phyloP scores from a whole-genome alignment of 2,797 vertebrate genomes.

The Poecilia gillii region DNA sequence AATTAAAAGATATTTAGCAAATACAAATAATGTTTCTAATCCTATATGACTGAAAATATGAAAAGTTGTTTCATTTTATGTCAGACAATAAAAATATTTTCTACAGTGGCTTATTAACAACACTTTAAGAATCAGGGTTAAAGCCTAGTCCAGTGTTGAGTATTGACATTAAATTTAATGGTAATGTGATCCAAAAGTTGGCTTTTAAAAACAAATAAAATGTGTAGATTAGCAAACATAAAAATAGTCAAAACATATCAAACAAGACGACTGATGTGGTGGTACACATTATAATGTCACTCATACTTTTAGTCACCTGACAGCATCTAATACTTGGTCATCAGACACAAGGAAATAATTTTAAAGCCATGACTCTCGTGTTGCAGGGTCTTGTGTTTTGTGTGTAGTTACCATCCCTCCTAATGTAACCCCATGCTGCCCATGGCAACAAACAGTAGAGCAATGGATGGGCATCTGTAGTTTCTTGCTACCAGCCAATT shows the following conservation, averaged over 20 bases:
- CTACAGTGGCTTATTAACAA: background rate
- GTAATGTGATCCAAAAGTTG: background rate
- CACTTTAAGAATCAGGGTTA: background rate
- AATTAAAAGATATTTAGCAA: background rate
- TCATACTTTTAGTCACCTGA: conserved; percentile 57
- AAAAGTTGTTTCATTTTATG: background rate
- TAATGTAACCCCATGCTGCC: conserved; percentile 36
- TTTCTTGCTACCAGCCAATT: conserved; percentile 42
- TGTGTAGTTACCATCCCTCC: conserved; percentile 15
- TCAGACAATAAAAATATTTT: background rate
- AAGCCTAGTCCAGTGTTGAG: background rate
- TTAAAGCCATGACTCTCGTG: conserved; percentile 69
- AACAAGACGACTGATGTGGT: conserved; percentile 1
- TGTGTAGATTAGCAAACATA: background rate
- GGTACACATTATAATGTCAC: conserved; percentile 56
- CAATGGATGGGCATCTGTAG: conserved; percentile 20
- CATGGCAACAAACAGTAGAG: conserved; percentile 53
- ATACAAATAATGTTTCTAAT: background rate
- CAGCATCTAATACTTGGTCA: conserved; percentile 62
- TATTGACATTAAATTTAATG: background rate
- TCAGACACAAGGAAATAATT: conserved; percentile 52
- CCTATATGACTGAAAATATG: background rate
- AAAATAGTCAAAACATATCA: background rate
- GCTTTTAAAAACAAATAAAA: background rate
- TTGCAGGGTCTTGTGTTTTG: conserved; percentile 46